Conservation (phyloP, 2,797 vertebrate species). For the Eupleurogrammus muticus region DNA sequence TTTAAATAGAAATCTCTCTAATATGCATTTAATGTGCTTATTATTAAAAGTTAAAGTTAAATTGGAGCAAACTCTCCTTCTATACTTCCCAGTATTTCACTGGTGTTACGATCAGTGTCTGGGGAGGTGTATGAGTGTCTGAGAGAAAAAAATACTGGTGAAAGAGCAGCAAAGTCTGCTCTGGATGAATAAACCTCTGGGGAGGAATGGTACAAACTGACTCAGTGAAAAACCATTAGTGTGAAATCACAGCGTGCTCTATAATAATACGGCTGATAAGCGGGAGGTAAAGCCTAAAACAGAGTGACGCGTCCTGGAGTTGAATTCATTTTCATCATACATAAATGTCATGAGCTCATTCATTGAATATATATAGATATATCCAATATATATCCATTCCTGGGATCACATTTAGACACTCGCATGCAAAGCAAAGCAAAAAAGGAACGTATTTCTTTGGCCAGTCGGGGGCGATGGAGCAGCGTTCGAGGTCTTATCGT, state of each 20-base stretch:
- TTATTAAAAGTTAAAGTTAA: too few relatives aligned
- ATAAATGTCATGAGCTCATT: slow-evolving; percentile 39
- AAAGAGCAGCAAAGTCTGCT: slow-evolving; percentile 35
- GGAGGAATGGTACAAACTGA: slow-evolving; percentile 49
- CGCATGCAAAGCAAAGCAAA: not conserved
- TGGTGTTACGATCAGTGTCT: not conserved
- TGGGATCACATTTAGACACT: not conserved
- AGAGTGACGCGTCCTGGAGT: slow-evolving; percentile 36
- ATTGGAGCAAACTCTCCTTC: too few relatives aligned
- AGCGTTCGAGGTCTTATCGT: not conserved
- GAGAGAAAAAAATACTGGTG: slow-evolving; percentile 28
- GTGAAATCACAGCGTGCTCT: slow-evolving; percentile 58
- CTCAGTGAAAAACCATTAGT: slow-evolving; percentile 46
- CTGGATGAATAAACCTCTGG: slow-evolving; percentile 41
- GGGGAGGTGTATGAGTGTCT: slow-evolving; percentile 1
- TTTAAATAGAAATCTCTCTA: too few relatives aligned
- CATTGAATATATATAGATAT: slow-evolving; percentile 34
- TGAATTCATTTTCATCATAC: slow-evolving; percentile 51
- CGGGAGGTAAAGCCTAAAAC: slow-evolving; percentile 60
- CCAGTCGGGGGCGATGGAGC: not conserved
- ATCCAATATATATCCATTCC: too few relatives aligned
- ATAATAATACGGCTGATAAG: slow-evolving; percentile 65
- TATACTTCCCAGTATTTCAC: not conserved
- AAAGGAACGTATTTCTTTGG: not conserved
- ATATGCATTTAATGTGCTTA: too few relatives aligned